Conservation (phyloP, 2,797 vertebrate genomes). For the Phoebastria nigripes region DNA sequence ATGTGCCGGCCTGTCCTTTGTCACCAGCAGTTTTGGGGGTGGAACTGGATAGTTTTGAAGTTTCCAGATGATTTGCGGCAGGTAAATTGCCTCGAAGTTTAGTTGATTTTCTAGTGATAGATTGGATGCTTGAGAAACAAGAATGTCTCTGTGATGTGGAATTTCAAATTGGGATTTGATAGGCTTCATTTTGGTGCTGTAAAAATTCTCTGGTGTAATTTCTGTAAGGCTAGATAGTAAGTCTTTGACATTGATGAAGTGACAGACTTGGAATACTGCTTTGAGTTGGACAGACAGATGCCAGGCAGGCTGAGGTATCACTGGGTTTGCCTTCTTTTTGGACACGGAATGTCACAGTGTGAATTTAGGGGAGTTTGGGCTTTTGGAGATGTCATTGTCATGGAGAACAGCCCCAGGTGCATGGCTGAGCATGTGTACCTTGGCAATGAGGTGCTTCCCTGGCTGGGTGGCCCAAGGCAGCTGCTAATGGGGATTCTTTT, state of each 20-base stretch:
- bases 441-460: accelerated
- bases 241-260: not conserved
- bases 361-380: not conserved
- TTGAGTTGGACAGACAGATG: too few relatives aligned
- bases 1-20: not conserved
- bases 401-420: not conserved
- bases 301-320: not conserved
- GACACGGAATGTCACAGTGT: not conserved
- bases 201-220: not conserved
- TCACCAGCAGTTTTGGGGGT: not conserved
- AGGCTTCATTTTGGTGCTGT: not conserved
- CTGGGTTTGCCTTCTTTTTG: not conserved
- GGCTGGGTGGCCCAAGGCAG: not conserved
- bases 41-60: not conserved
- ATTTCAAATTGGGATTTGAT: not conserved
- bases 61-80: not conserved
- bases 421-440: not conserved
- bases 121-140: not conserved
- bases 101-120: not conserved
- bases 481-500: not conserved
- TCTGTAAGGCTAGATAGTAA: not conserved
- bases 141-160: not conserved
- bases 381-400: not conserved
- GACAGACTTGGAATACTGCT: not conserved
- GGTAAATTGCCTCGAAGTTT: not conserved